These are phyloP conservation scores for Origma solitaria DNA, from an alignment of 2,113 vertebrate species.

Conservation along the genomic window DNA sequence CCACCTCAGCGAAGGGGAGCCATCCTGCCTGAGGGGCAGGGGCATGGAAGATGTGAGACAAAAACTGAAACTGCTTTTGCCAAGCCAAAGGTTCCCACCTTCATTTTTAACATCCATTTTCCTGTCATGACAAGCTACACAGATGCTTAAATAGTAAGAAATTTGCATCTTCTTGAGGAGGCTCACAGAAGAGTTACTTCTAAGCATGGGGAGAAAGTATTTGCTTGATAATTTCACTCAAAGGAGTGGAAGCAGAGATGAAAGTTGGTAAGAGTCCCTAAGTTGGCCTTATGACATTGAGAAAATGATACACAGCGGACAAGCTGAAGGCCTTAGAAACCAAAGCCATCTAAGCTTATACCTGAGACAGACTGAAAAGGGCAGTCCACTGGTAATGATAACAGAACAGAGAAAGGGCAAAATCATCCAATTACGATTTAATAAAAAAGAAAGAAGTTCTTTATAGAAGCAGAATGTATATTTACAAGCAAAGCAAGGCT, in stretches of 20 bases:
- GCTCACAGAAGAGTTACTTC: rapidly evolving
- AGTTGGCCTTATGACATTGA: neutral
- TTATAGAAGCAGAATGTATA: neutral
- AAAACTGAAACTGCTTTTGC: neutral
- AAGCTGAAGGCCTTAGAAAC: neutral
- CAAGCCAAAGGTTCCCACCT: neutral
- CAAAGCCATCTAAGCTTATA: neutral
- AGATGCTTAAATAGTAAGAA: neutral
- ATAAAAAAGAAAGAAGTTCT: neutral
- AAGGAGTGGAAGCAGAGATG: neutral
- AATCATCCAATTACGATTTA: neutral
- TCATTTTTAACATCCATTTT: neutral
- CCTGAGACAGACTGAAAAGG: neutral
- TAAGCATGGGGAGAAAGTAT: neutral
- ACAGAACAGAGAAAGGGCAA: neutral
- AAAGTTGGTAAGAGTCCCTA: neutral
- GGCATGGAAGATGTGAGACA: neutral
- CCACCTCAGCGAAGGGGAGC: neutral
- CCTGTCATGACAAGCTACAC: rapidly evolving
- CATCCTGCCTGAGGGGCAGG: neutral
- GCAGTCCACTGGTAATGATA: neutral
- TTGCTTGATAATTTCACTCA: neutral
- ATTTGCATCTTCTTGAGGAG: neutral
- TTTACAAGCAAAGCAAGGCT: neutral
- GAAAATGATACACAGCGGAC: neutral